Evolutionary conservation across 2,797 vertebrate species (phyloP).

Genomic region (Triplophysa yarkandensis): DNA sequence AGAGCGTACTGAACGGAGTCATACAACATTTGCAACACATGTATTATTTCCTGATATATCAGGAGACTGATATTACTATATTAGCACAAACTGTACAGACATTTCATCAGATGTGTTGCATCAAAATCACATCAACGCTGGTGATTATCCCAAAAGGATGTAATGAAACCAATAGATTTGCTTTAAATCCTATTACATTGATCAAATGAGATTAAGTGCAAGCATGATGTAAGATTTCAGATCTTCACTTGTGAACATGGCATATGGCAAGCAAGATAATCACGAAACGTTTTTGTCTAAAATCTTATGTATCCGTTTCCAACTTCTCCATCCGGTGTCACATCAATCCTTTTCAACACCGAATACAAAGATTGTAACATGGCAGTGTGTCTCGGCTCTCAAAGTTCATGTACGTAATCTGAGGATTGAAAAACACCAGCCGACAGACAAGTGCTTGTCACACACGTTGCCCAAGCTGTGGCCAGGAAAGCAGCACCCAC

Average conservation of each 20-base stretch:
- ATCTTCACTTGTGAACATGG: not conserved
- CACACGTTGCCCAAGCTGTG: constrained; percentile 53
- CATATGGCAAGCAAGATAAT: not conserved
- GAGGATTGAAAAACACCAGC: constrained; percentile 36
- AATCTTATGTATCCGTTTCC: not conserved
- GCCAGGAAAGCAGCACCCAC: constrained; percentile 52
- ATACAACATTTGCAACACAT: not conserved
- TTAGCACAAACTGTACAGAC: not conserved
- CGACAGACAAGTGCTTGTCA: constrained; percentile 38
- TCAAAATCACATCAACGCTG: not conserved
- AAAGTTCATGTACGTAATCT: constrained; percentile 22
- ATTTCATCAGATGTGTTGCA: constrained; percentile 24
- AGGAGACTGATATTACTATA: constrained; percentile 9
- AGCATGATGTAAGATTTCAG: not conserved
- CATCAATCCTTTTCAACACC: constrained; percentile 3
- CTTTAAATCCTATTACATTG: not conserved
- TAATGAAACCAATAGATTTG: constrained; percentile 6
- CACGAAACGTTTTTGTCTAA: not conserved
- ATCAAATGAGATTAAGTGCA: constrained; percentile 8
- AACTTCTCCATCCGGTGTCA: not conserved
- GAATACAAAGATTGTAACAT: constrained; percentile 17
- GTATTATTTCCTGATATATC: not conserved
- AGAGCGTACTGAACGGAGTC: not conserved
- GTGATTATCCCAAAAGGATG: constrained; percentile 25
- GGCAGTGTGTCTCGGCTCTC: constrained; percentile 9